These are phyloP conservation scores for Aquatica leii DNA, from an alignment of 2,888 invertebrate species.

Conservation along the genomic window DNA sequence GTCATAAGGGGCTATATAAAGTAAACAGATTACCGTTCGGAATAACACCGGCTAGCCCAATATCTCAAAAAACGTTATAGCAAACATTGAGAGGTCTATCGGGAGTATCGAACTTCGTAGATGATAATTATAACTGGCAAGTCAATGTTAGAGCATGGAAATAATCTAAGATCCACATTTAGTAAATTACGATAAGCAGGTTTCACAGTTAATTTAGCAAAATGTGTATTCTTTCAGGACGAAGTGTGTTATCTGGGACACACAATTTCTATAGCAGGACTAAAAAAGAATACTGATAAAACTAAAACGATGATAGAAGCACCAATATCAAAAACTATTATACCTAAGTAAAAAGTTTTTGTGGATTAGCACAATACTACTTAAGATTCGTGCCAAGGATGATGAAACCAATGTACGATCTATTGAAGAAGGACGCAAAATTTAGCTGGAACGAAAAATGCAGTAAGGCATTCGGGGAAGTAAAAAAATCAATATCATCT, in stretches of 20 bases:
- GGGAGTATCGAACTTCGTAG: constrained; percentile 41
- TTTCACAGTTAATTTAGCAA: constrained; percentile 46
- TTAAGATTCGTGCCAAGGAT: constrained; percentile 12
- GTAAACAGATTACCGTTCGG: not conserved
- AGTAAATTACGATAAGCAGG: constrained; percentile 41
- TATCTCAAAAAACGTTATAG: not conserved
- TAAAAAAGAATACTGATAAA: constrained; percentile 28
- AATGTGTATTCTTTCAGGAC: constrained; percentile 51
- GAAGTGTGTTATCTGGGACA: constrained; percentile 50
- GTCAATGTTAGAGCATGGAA: constrained; percentile 39
- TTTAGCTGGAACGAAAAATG: constrained; percentile 12
- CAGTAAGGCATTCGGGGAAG: constrained; percentile 11
- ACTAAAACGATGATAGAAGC: constrained; percentile 20
- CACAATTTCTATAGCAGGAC: constrained; percentile 35
- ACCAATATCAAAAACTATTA: not conserved
- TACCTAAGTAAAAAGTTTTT: not conserved
- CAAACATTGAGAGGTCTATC: not conserved
- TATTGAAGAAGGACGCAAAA: constrained; percentile 5
- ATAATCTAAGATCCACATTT: constrained; percentile 44
- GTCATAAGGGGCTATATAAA: not conserved
- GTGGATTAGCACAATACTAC: constrained; percentile 8
- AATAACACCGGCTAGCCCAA: not conserved
- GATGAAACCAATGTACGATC: constrained; percentile 15
- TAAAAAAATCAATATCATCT: constrained; percentile 10
- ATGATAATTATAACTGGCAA: constrained; percentile 49